phyloP scores from a whole-genome alignment of 2,888 invertebrate genomes.

The Acronicta alni region DNA sequence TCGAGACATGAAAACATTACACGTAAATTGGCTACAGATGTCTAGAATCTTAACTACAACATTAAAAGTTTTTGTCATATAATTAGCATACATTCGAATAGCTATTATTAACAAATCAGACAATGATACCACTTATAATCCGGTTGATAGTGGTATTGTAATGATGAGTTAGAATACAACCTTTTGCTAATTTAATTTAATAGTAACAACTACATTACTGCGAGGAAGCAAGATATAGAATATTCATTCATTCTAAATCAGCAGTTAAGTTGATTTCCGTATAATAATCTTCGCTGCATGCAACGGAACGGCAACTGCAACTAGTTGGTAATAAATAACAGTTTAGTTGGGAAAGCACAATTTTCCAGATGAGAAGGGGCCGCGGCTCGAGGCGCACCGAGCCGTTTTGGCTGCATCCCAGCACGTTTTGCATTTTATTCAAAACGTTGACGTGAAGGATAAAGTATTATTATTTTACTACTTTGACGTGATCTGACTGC shows the following conservation, averaged over 20 bases:
- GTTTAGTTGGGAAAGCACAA: constrained; percentile 57
- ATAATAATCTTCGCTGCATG: constrained; percentile 49
- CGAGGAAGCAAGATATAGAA: constrained; percentile 10
- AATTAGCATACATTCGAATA: constrained; percentile 22
- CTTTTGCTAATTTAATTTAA: constrained; percentile 9
- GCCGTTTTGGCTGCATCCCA: constrained; percentile 85
- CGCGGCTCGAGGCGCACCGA: constrained; percentile 60
- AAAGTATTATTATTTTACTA: constrained; percentile 89
- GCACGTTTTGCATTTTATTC: constrained; percentile 89
- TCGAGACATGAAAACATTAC: constrained; percentile 28
- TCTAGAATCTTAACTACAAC: constrained; percentile 33
- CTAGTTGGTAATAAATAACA: constrained; percentile 52
- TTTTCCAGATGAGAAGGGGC: constrained; percentile 58
- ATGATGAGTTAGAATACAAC: not conserved
- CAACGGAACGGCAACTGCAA: constrained; percentile 50
- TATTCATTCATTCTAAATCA: constrained; percentile 44
- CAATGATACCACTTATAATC: constrained; percentile 16
- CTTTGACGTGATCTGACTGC: constrained; percentile 84
- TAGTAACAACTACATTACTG: constrained; percentile 4
- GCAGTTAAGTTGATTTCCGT: constrained; percentile 53
- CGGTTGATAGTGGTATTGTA: constrained; percentile 7
- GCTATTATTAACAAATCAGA: constrained; percentile 2
- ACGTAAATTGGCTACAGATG: constrained; percentile 28
- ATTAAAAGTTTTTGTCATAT: constrained; percentile 27
- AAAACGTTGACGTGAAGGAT: constrained; percentile 87